A percentile compares a stretch with the other conserved stretches of the same genome.
Evolutionary conservation across 2,797 vertebrate genomes (phyloP).

Genomic region (Crypturellus tataupa): DNA sequence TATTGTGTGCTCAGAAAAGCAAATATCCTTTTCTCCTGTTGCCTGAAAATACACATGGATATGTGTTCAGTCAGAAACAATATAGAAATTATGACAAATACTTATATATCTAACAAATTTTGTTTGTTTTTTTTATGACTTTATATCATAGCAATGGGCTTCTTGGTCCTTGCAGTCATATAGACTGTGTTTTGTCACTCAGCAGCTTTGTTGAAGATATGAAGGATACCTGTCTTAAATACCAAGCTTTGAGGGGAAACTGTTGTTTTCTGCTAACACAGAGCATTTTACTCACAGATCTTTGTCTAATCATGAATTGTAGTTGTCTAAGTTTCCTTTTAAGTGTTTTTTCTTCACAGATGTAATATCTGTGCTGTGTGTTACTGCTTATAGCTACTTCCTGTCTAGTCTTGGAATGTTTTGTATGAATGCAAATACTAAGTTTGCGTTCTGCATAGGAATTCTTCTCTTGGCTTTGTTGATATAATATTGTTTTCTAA

Average conservation of each 20-base stretch:
- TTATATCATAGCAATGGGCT: background rate
- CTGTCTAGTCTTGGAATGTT: background rate
- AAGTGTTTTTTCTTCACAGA: background rate
- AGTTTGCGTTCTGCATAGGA: background rate
- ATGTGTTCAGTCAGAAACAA: background rate
- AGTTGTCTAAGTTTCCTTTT: background rate
- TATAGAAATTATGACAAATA: too few relatives aligned
- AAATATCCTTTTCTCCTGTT: accelerated
- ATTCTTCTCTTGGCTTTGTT: background rate
- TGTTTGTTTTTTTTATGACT: background rate
- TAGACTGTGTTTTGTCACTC: background rate
- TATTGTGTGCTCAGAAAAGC: background rate
- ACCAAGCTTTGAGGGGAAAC: background rate
- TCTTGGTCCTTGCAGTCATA: background rate
- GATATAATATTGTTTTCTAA: background rate
- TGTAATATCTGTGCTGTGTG: background rate
- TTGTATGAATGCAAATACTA: background rate
- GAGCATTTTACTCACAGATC: background rate
- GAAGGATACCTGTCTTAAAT: background rate
- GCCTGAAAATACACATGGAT: background rate
- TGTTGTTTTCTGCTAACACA: background rate
- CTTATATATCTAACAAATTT: background rate
- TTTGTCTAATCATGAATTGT: background rate
- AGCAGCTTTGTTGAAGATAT: background rate
- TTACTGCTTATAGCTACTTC: background rate